phyloP scores from a whole-genome alignment of 1,140 invertebrate species.

The Eciton burchellii region DNA sequence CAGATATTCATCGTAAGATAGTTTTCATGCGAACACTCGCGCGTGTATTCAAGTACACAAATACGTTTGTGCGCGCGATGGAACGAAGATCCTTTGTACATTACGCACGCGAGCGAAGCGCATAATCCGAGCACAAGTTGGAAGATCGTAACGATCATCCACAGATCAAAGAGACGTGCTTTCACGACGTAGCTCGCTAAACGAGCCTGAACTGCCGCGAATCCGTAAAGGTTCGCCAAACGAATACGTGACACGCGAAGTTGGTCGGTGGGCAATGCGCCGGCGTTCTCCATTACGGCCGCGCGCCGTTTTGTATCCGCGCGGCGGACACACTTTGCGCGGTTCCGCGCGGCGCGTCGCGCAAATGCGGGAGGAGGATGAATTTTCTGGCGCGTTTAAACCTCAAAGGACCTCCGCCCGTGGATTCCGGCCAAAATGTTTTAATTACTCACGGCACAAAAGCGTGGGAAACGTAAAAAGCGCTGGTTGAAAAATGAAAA shows the following conservation, averaged over 20 bases:
- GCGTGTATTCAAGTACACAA: not conserved
- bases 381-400: slow-evolving; percentile 76
- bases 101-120: slow-evolving; percentile 9
- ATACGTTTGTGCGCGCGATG: not conserved
- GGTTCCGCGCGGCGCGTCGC: not conserved
- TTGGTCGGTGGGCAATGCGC: slow-evolving; percentile 21
- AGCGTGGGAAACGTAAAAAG: slow-evolving; percentile 64
- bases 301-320: slow-evolving; percentile 6
- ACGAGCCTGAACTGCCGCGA: slow-evolving; percentile 26
- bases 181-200: slow-evolving; percentile 46
- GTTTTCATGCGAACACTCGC: not conserved
- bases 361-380: slow-evolving; percentile 61
- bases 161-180: slow-evolving; percentile 52
- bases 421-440: slow-evolving; percentile 77
- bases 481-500: slow-evolving; percentile 68
- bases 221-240: slow-evolving; percentile 39
- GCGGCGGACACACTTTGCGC: slow-evolving; percentile 34
- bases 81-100: slow-evolving; percentile 24
- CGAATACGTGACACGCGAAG: slow-evolving; percentile 50
- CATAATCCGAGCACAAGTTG: slow-evolving; percentile 49
- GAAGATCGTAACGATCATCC: slow-evolving; percentile 57
- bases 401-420: slow-evolving; percentile 74
- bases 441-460: slow-evolving; percentile 80
- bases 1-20: not conserved
- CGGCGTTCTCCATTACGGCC: slow-evolving; percentile 37